phyloP scores from a whole-genome alignment of 2,113 vertebrate genomes.

The Holacanthus passer region DNA sequence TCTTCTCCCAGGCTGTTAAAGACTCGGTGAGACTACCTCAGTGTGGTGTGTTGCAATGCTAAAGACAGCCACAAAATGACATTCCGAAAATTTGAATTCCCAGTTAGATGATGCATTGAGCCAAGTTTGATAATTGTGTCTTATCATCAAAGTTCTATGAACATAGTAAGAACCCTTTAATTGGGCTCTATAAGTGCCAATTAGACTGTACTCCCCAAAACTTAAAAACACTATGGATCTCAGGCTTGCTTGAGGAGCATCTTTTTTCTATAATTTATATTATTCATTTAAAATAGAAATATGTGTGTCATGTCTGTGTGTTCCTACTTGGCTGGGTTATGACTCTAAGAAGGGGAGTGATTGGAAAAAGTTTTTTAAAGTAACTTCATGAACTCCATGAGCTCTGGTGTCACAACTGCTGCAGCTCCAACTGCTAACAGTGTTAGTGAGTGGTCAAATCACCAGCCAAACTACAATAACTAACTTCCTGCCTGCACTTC shows the following conservation, averaged over 20 bases:
- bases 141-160: background rate
- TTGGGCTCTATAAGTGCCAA: too few species aligned
- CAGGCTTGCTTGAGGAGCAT: too few species aligned
- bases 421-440: background rate
- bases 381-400: too few species aligned
- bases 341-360: too few species aligned
- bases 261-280: too few species aligned
- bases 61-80: background rate
- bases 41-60: too few species aligned
- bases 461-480: background rate
- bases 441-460: background rate
- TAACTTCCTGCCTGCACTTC: background rate
- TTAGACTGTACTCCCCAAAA: too few species aligned
- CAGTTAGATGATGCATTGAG: background rate
- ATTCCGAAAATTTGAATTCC: background rate
- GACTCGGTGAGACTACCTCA: conserved; percentile 85
- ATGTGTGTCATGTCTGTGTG: background rate
- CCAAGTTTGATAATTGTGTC: background rate
- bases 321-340: background rate
- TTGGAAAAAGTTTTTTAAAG: too few species aligned
- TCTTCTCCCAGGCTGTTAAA: conserved; percentile 91
- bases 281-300: too few species aligned
- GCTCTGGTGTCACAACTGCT: too few species aligned
- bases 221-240: too few species aligned
- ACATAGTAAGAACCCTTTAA: too few species aligned